Base-by-base conservation (phyloP, 2,888 invertebrate genomes). In the Fabriciana adippe region DNA sequence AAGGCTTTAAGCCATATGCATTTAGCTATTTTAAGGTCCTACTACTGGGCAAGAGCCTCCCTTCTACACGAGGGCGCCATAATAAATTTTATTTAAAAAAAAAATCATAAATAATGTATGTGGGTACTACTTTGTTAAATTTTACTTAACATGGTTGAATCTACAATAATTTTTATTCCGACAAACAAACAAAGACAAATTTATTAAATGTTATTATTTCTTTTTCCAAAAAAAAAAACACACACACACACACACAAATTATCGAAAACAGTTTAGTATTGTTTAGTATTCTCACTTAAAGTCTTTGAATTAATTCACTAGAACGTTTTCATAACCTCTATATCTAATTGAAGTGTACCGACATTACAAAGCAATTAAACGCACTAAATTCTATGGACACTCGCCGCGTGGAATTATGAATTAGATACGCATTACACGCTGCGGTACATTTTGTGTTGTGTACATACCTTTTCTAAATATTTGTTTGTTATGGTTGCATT, bases 311-410 rank as follows among this genome's bases (percentile, higher is more conserved):
- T 41, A 51, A 61, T 61, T 51, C 14, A 6, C 16, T 35, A 61
- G 51, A 61, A 35, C 35, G 50, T 0, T 48, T 14, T 61, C 16
- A 11, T 18, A 50, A 45, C 50, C 45, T 54, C 66, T 48, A 54
- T 60, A 54, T 68, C 62, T 64, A 68, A 68, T 68, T 60, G 57
- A 56, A 60, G 60, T 62, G 56, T 41, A 68, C 68, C 68, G 68
- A 55, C 68, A 68, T 45, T 51, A 45, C 26, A 65, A 67, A 70
- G 69, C 78, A 79, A 86, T 83, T 80, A 81, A 78, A 78, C 74
- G 76, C 74, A 78, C 79, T 81, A 83, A 83, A 85, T 80, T 79
- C 77, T 73, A 69, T 68, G 73, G 74, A 78, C 76, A 80, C 77
- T 75, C 67, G 69, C 65, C 72, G 66, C 72, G 41, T 71, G 71